Evolutionary conservation across 1,140 invertebrate species (phyloP), one percentile per base, ranked within the genome.

Genomic region (Ceratosolen fusciceps): DNA sequence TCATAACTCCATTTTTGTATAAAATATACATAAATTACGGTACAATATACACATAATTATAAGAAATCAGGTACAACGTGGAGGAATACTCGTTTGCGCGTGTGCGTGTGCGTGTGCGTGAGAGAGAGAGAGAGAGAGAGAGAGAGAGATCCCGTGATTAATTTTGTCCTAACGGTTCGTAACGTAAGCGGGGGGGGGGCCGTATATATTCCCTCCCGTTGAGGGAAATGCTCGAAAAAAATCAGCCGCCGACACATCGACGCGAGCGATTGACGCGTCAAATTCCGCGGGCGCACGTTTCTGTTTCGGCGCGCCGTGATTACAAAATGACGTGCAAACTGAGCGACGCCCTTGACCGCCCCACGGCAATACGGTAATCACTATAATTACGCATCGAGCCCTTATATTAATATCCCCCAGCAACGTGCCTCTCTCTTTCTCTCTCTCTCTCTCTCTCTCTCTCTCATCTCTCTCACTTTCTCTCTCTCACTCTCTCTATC

Each of bases 311-410:
- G 19, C 54, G 43, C 34, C 85, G 86, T 88, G 86, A 89, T 90
- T 89, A 84, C 85, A 87, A 89, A 90, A 90, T 90, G 88, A 90
- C 88, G 89, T 90, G 89, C 88, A 90, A 90, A 90, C 87, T 89
- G 86, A 87, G 87, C 84, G 88, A 90, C 88, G 89, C 87, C 88
- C 86, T 89, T 87, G 86, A 89, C 87, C 88, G 88, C 87, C 88
- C 88, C 85, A 84, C 87, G 89, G 88, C 88, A 90, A 88, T 90
- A 87, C 88, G 86, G 86, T 90, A 90, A 90, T 90, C 87, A 90
- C 89, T 90, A 90, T 90, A 90, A 90, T 90, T 90, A 89, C 86
- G 88, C 86, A 89, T 90, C 87, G 86, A 88, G 89, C 87, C 89
- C 88, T 90, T 89, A 88, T 89, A 89, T 90, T 90, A 89, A 90